Percentiles rank a stretch among this genome's conserved stretches.
These are phyloP conservation scores for Aphyosemion australe DNA, from an alignment of 2,113 vertebrate genomes.

Conservation along the genomic window DNA sequence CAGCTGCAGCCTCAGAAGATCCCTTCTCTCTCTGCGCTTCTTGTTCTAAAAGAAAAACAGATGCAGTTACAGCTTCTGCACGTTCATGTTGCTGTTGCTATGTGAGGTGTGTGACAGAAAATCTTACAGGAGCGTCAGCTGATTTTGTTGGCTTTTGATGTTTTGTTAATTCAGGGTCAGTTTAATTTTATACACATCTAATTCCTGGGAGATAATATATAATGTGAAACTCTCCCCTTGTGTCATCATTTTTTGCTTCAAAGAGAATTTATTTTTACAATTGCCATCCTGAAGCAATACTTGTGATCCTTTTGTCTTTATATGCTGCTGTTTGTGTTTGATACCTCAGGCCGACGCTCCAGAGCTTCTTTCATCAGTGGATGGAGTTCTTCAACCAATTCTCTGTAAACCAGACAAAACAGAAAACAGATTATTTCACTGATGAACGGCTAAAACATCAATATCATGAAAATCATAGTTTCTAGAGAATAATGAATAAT, in stretches of 20 bases:
- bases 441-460: neutral
- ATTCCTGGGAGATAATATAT: neutral
- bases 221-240: neutral
- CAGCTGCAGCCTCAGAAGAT: constrained; percentile 91
- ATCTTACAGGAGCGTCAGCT: too few relatives aligned
- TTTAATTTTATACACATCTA: neutral
- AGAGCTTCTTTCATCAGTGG: constrained; percentile 98
- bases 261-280: too few relatives aligned
- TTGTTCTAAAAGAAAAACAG: constrained; percentile 84
- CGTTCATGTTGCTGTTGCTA: neutral
- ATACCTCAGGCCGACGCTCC: constrained; percentile 96
- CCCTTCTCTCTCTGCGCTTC: constrained; percentile 93
- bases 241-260: too few relatives aligned
- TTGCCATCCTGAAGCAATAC: too few relatives aligned
- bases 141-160: too few relatives aligned
- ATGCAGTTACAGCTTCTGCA: neutral
- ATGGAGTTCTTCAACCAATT: constrained; percentile 98
- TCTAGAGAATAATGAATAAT: neutral
- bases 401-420: constrained; percentile 75
- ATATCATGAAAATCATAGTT: neutral
- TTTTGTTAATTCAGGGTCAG: neutral
- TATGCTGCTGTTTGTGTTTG: neutral
- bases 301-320: too few relatives aligned
- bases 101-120: neutral
- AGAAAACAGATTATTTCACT: neutral